Base-by-base conservation (phyloP, 2,888 invertebrate genomes). In the Villa cingulata region DNA sequence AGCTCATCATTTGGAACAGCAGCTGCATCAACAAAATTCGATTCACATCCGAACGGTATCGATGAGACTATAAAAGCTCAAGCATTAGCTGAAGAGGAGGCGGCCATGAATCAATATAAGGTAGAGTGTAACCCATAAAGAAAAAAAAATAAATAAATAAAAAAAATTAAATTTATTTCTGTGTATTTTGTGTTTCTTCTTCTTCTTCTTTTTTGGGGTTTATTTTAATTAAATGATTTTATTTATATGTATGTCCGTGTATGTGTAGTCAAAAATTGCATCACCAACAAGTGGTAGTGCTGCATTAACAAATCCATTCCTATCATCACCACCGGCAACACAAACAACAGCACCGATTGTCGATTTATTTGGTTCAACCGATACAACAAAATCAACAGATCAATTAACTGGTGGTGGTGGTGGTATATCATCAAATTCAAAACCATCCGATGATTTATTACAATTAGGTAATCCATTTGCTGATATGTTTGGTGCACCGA, bases 101-200 rank as follows among this genome's bases (percentile, higher is more conserved):
- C 91, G 23, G 88, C 88, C 48, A 84, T 97, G 78, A 92, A 88
- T 70, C 88, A 90, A 70, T 88, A 92, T 68, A 95, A 94, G 83
- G 95, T 90, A 67, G n/a, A n/a, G n/a, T n/a, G n/a, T n/a, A n/a
- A n/a, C n/a, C n/a, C n/a, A n/a, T n/a, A n/a, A n/a, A n/a, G n/a
- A n/a, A n/a, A n/a, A n/a, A n/a, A n/a, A n/a, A n/a, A n/a, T n/a
- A n/a, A n/a, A n/a, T n/a, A n/a, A n/a, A n/a, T n/a, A n/a, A n/a
- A n/a, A n/a, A n/a, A n/a, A n/a, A n/a, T n/a, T n/a, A n/a, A n/a
- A n/a, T n/a, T n/a, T n/a, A n/a, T n/a, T n/a, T n/a, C n/a, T n/a
- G n/a, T n/a, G n/a, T n/a, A n/a, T n/a, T n/a, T n/a, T n/a, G n/a
- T n/a, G n/a, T n/a, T n/a, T n/a, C n/a, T n/a, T n/a, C n/a, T n/a